A percentile compares a stretch with the other conserved stretches of the same genome.
These are phyloP conservation scores for Triplophysa rosa DNA, from an alignment of 2,113 vertebrate genomes.

Conservation along the genomic window DNA sequence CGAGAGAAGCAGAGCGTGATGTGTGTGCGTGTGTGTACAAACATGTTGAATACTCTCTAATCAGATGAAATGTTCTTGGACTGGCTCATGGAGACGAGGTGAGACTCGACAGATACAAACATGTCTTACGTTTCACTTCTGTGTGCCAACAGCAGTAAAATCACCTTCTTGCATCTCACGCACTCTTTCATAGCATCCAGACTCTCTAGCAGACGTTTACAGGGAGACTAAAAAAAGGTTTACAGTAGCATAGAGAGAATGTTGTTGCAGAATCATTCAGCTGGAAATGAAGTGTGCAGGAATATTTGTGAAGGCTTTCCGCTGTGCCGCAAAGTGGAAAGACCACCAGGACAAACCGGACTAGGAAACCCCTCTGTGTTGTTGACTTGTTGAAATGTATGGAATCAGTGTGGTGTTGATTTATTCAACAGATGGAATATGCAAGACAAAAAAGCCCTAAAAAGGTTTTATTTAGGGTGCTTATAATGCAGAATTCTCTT, in stretches of 20 bases:
- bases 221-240: slow-evolving; percentile 8
- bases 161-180: not conserved
- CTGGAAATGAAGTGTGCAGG: slow-evolving; percentile 25
- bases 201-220: not conserved
- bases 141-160: not conserved
- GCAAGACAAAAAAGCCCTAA: too few relatives aligned
- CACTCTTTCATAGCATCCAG: not conserved
- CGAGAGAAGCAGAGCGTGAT: not conserved
- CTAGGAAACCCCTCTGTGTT: not conserved
- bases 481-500: slow-evolving; percentile 30
- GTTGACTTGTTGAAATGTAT: not conserved
- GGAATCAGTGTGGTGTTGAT: not conserved
- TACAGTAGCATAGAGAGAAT: not conserved
- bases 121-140: not conserved
- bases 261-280: slow-evolving; percentile 14
- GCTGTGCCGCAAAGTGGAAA: not conserved
- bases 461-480: slow-evolving; percentile 31
- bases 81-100: slow-evolving; percentile 28
- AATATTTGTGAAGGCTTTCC: not conserved
- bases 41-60: not conserved
- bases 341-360: not conserved
- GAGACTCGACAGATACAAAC: slow-evolving; percentile 1
- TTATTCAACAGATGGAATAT: not conserved
- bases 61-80: slow-evolving; percentile 30
- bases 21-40: not conserved